These are phyloP conservation scores for Chanos chanos DNA, from an alignment of 2,797 vertebrate genomes.

Conservation along the genomic window DNA sequence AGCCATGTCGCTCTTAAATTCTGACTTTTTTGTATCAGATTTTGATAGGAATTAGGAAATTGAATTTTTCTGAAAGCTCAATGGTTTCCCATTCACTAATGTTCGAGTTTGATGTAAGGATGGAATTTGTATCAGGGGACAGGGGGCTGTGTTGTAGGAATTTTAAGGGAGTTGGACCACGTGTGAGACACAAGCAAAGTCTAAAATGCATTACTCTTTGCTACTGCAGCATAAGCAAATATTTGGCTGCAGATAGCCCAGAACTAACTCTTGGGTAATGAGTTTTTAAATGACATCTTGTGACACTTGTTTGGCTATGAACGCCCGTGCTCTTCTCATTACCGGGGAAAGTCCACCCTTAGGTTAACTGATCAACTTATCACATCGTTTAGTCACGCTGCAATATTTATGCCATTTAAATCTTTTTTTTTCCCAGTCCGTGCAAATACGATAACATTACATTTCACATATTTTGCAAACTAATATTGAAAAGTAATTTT, in stretches of 20 bases:
- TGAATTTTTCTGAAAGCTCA: conserved; percentile 34
- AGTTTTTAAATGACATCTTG: conserved; percentile 59
- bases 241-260: conserved; percentile 18
- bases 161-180: conserved; percentile 10
- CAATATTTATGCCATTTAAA: no score
- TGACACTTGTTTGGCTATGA: no score
- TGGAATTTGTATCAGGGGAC: conserved; percentile 10
- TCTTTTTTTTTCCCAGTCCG: no score
- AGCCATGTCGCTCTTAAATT: conserved; percentile 37
- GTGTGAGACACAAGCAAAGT: no score
- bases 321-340: no score
- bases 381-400: no score
- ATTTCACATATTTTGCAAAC: no score
- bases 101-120: conserved; percentile 44
- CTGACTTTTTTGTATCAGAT: conserved; percentile 25
- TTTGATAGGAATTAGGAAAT: conserved; percentile 43
- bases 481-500: no score
- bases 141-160: conserved; percentile 5
- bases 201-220: conserved; percentile 24
- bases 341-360: no score
- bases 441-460: no score
- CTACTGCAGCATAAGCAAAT: conserved; percentile 18
- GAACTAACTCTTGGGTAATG: conserved; percentile 44
- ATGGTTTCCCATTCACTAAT: conserved; percentile 31
- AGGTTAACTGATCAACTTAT: no score